Conservation (phyloP, 2,888 invertebrate species). For the Penaeus monodon region DNA sequence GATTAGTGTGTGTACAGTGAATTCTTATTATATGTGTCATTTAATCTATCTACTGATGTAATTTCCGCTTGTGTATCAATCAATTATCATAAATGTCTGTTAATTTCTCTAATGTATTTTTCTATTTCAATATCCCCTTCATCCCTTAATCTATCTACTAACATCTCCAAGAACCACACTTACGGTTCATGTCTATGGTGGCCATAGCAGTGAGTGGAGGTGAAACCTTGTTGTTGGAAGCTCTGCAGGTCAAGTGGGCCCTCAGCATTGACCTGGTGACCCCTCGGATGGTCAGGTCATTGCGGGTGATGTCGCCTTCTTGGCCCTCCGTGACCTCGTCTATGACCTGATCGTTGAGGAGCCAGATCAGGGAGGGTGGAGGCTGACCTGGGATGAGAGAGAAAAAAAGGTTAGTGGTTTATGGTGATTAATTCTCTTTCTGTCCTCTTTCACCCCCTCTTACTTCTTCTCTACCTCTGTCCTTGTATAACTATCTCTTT, state of each 20-base stretch:
- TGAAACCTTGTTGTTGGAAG: constrained; percentile 85
- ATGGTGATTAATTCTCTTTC: not conserved
- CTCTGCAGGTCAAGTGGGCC: constrained; percentile 85
- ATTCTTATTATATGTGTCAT: too few relatives aligned
- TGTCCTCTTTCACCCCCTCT: too few relatives aligned
- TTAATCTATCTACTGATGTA: too few relatives aligned
- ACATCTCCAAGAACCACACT: constrained; percentile 72
- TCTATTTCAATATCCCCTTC: too few relatives aligned
- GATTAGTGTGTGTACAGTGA: too few relatives aligned
- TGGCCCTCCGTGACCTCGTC: constrained; percentile 35
- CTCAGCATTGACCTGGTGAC: constrained; percentile 84
- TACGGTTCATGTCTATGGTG: constrained; percentile 92
- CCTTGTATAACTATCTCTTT: too few relatives aligned
- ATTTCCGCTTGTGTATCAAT: too few relatives aligned
- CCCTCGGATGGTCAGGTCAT: constrained; percentile 70
- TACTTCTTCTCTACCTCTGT: too few relatives aligned
- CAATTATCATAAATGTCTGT: too few relatives aligned
- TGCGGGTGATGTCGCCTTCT: constrained; percentile 67
- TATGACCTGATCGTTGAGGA: constrained; percentile 38
- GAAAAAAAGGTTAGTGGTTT: not conserved
- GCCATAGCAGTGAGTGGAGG: constrained; percentile 84
- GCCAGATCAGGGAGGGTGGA: constrained; percentile 45
- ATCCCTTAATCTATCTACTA: too few relatives aligned
- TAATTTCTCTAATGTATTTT: too few relatives aligned
- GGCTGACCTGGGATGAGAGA: constrained; percentile 39